Conservation (phyloP, 1,140 invertebrate species). For the Marisa cornuarietis region DNA sequence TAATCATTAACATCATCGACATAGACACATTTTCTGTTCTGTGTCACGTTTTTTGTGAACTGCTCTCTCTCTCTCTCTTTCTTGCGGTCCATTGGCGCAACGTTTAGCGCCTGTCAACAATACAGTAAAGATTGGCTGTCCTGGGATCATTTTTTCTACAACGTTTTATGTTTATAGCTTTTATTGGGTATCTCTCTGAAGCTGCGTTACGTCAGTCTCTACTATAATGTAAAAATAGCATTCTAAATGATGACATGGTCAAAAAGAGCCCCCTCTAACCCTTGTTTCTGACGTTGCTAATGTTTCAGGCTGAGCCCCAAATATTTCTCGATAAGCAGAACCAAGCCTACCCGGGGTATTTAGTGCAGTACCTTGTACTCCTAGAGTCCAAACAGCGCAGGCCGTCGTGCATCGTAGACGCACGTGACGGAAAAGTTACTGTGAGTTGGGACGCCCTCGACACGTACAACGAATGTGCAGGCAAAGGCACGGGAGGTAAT, state of each 20-base stretch:
- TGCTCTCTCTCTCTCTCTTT: not conserved
- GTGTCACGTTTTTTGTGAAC: too few species aligned
- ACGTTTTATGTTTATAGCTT: too few species aligned
- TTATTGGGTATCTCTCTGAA: too few species aligned
- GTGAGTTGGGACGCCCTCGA: slow-evolving; percentile 29
- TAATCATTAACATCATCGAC: too few species aligned
- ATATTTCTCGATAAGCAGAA: slow-evolving; percentile 17
- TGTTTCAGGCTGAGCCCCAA: not conserved
- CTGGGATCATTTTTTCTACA: too few species aligned
- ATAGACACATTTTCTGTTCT: too few species aligned
- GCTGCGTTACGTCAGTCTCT: not conserved
- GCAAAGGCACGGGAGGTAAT: slow-evolving; percentile 39
- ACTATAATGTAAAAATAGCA: slow-evolving; percentile 16
- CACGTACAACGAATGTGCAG: slow-evolving; percentile 22
- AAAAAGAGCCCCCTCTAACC: too few species aligned
- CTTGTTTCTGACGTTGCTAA: too few species aligned
- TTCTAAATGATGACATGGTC: not conserved
- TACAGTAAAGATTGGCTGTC: too few species aligned
- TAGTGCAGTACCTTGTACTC: slow-evolving; percentile 25
- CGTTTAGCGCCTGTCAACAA: too few species aligned
- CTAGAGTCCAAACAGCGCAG: slow-evolving; percentile 23
- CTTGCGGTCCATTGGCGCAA: too few species aligned
- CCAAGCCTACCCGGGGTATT: slow-evolving; percentile 18
- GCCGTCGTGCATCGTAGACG: slow-evolving; percentile 35
- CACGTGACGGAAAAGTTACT: slow-evolving; percentile 25